Evolutionary conservation across 2,113 vertebrate genomes (phyloP).

Genomic region (Aspidoscelis tigris): DNA sequence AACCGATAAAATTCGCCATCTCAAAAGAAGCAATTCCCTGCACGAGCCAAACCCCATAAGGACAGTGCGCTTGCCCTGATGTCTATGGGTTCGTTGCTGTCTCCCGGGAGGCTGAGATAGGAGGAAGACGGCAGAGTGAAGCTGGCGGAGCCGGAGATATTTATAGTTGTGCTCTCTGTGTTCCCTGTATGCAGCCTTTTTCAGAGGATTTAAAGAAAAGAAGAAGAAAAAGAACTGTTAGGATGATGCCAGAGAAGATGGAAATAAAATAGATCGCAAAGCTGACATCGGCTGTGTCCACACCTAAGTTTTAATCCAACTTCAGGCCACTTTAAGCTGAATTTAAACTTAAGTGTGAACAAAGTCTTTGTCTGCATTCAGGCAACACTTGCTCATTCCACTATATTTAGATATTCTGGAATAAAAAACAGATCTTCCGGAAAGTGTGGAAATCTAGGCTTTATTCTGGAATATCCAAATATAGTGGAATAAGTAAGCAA

Average conservation of each 20-base stretch:
- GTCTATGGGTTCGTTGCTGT: conserved; percentile 81
- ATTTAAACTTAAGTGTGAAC: no score
- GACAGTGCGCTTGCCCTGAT: conserved; percentile 80
- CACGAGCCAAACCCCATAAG: conserved; percentile 18
- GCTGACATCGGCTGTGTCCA: no score
- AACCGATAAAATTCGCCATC: not conserved
- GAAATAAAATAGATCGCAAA: not conserved
- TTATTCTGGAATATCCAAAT: no score
- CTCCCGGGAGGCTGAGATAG: conserved; percentile 64
- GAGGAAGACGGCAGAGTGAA: conserved; percentile 84
- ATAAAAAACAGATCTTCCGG: no score
- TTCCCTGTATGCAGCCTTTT: conserved; percentile 70
- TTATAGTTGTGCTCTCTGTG: conserved; percentile 74
- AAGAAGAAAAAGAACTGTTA: conserved; percentile 5
- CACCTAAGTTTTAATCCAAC: no score
- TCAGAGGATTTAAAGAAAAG: conserved; percentile 23
- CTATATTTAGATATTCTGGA: no score
- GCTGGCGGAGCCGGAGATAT: conserved; percentile 73
- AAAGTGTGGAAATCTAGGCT: no score
- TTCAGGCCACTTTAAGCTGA: no score
- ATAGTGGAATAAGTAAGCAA: no score
- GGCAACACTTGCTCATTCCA: no score
- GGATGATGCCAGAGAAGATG: conserved; percentile 21
- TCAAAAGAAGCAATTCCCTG: not conserved
- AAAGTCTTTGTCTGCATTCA: no score